These are phyloP conservation scores for Phengaris alcon DNA, from an alignment of 2,888 invertebrate species.

Conservation along the genomic window DNA sequence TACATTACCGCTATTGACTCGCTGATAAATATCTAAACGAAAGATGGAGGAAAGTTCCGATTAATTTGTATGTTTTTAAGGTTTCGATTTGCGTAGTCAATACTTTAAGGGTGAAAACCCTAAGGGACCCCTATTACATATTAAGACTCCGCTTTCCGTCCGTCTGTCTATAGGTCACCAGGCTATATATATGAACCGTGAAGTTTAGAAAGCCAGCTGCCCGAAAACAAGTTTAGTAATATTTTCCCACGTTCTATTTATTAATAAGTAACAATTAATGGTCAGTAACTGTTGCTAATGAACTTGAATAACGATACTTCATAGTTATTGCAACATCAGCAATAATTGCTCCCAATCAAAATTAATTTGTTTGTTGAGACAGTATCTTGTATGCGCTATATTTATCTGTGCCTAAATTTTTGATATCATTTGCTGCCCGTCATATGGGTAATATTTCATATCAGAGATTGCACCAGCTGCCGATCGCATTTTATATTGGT, in stretches of 20 bases:
- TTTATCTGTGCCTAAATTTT: neutral
- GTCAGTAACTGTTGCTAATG: neutral
- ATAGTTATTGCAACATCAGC: neutral
- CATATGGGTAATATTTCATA: neutral
- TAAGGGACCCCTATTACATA: no score
- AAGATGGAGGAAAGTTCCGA: neutral
- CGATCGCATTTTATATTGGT: neutral
- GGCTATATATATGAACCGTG: no score
- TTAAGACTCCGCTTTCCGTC: no score
- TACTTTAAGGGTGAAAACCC: no score
- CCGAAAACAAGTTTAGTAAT: no score
- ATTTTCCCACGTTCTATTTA: neutral
- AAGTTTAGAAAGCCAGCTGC: no score
- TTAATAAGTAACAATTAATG: neutral
- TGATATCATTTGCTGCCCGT: neutral
- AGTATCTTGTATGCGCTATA: neutral
- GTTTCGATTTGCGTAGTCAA: no score
- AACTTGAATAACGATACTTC: neutral
- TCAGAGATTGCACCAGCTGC: neutral
- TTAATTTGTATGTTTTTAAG: neutral
- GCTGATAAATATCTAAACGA: slow-evolving; percentile 9
- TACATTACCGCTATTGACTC: neutral
- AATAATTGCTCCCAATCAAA: neutral
- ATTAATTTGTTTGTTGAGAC: slow-evolving; percentile 6
- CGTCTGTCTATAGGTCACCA: no score